phyloP scores from a whole-genome alignment of 92 coral and sea anemone genomes.

The Paramuricea clavata region DNA sequence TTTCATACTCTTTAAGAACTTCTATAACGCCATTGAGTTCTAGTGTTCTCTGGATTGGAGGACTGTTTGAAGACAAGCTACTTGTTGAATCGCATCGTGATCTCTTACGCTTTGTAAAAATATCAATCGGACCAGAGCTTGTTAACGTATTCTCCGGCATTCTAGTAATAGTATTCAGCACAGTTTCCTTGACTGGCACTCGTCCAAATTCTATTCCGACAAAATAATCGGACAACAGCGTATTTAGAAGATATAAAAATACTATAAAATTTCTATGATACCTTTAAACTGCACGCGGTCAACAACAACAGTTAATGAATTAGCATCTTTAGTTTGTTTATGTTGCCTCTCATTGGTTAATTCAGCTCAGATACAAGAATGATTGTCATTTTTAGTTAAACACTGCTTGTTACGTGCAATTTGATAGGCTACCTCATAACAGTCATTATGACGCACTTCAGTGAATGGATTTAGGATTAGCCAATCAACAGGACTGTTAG shows the following conservation, averaged over 20 bases:
- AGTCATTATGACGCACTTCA: constrained; percentile 24
- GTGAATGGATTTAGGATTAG: constrained; percentile 25
- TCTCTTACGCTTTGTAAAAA: constrained; percentile 80
- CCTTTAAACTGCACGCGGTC: constrained; percentile 55
- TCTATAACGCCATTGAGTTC: constrained; percentile 97
- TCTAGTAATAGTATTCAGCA: background rate
- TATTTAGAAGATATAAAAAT: constrained; percentile 20
- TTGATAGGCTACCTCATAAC: constrained; percentile 11
- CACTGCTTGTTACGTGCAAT: constrained; percentile 12
- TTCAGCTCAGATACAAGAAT: constrained; percentile 26
- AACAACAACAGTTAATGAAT: constrained; percentile 42
- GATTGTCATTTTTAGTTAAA: constrained; percentile 27
- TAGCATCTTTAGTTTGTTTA: constrained; percentile 49
- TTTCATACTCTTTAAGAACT: constrained; percentile 95
- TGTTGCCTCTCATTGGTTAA: constrained; percentile 32
- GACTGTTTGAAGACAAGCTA: constrained; percentile 73
- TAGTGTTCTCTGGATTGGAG: constrained; percentile 81
- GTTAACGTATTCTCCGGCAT: constrained; percentile 43
- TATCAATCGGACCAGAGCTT: constrained; percentile 41
- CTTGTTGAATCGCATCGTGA: constrained; percentile 84
- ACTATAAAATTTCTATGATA: constrained; percentile 25
- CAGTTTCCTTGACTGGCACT: constrained; percentile 24
- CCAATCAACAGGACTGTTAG: constrained; percentile 26
- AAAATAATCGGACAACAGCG: background rate
- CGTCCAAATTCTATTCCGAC: constrained; percentile 35